Conservation (phyloP, 2,113 vertebrate genomes). For the Butorides virescens region DNA sequence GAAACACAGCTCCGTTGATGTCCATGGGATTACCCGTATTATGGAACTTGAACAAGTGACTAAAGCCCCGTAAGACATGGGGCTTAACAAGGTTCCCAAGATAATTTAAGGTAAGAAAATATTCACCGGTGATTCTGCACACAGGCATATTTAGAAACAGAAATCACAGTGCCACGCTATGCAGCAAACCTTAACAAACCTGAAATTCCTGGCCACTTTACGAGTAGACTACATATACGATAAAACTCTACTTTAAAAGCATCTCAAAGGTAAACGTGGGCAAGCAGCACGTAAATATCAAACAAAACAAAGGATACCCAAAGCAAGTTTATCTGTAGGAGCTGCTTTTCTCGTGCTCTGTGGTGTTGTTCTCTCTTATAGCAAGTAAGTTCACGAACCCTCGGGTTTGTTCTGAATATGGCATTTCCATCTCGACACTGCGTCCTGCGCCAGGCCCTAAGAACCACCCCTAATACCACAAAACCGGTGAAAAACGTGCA, state of each 20-base stretch:
- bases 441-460: neutral
- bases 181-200: neutral
- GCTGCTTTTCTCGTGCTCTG: neutral
- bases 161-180: neutral
- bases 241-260: neutral
- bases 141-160: neutral
- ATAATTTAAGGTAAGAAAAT: neutral
- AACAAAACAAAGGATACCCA: neutral
- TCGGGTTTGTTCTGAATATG: neutral
- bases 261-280: neutral
- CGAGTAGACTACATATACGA: neutral
- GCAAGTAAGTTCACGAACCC: neutral
- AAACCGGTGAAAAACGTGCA: slow-evolving; percentile 1
- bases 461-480: neutral
- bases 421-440: neutral
- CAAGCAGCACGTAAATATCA: neutral
- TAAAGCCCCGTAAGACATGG: neutral
- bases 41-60: neutral
- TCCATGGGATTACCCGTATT: neutral
- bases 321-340: neutral
- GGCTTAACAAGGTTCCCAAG: neutral
- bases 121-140: neutral
- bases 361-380: neutral
- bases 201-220: neutral
- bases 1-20: neutral